These are phyloP conservation scores for Apotomis betuletana DNA, from an alignment of 2,888 invertebrate species.

Conservation along the genomic window DNA sequence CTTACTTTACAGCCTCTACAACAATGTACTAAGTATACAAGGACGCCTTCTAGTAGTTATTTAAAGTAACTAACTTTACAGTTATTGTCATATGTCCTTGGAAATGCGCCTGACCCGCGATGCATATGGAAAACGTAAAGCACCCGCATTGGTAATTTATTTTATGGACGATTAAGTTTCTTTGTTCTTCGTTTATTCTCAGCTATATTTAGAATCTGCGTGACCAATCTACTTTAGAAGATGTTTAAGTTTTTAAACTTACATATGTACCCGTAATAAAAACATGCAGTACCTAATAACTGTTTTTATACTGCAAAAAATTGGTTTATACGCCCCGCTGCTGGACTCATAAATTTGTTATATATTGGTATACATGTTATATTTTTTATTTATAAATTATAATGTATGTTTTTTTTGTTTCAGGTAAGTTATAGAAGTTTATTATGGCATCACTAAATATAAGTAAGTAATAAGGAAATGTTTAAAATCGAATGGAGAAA, in stretches of 20 bases:
- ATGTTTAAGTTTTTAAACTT: slow-evolving; percentile 12
- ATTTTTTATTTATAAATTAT: no score
- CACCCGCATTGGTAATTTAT: slow-evolving; percentile 44
- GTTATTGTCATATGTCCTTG: slow-evolving; percentile 30
- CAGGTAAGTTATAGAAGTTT: not conserved
- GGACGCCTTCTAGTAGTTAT: not conserved
- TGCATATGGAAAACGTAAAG: slow-evolving; percentile 46
- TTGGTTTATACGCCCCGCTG: not conserved
- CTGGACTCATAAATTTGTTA: no score
- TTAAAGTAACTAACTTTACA: not conserved
- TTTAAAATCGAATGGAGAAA: no score
- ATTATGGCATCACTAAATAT: not conserved
- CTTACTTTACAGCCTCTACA: no score
- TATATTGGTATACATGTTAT: no score
- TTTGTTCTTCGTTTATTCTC: slow-evolving; percentile 38
- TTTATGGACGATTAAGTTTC: slow-evolving; percentile 34
- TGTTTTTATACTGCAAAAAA: not conserved
- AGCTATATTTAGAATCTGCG: slow-evolving; percentile 46
- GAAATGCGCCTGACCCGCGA: slow-evolving; percentile 27
- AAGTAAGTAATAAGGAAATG: no score
- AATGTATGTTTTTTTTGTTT: not conserved
- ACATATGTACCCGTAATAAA: slow-evolving; percentile 1
- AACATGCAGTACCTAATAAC: slow-evolving; percentile 1
- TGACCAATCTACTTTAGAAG: slow-evolving; percentile 44
- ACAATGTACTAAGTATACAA: no score